Evolutionary conservation across 2,113 vertebrate genomes (phyloP), one percentile per base, ranked within the genome.

Genomic region (Poeciliopsis prolifica): DNA sequence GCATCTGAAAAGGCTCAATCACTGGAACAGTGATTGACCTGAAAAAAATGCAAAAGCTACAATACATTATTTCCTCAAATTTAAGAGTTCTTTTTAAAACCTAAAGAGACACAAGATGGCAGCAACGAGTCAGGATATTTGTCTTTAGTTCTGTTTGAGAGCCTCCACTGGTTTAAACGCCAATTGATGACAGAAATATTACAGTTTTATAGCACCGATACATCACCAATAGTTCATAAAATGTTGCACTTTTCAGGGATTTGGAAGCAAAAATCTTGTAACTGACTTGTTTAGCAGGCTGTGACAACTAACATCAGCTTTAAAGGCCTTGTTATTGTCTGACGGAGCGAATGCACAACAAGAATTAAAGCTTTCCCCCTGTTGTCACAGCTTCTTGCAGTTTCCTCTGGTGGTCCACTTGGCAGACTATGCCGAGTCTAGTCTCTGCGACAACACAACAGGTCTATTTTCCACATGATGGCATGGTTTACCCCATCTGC

Each of bases 401-500:
- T 89, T 84, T 86, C 61, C 85, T 88, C 87, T 76, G 77, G 78
- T 84, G 80, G 74, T 85, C 84, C 35, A 83, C 61, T 74, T 85
- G 82, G 78, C 83, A 83, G 80, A 81, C 83, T 84, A 44, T 73
- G 71, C 74, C 91, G 84, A 88, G 79, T 77, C 88, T 83, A 88
- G 81, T 83, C 82, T 87, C 82, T 72, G 89, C 91, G 88, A 91
- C 90, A 91, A 89, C 90, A 93, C 91, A 91, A 86, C 91, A 91
- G 84, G 89, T 92, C 91, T 90, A 90, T 93, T 94, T 94, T 94
- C 92, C 93, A 93, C 90, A 91, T 94, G 90, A 93, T 90, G 92
- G 92, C 89, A 87, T 75, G 89, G 86, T 90, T 91, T 93, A 87
- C 71, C 75, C 92, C 90, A 93, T 94, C 92, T 95, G 93, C 91